These are phyloP conservation scores for Ruditapes philippinarum DNA, from an alignment of 1,140 invertebrate species.

Conservation along the genomic window DNA sequence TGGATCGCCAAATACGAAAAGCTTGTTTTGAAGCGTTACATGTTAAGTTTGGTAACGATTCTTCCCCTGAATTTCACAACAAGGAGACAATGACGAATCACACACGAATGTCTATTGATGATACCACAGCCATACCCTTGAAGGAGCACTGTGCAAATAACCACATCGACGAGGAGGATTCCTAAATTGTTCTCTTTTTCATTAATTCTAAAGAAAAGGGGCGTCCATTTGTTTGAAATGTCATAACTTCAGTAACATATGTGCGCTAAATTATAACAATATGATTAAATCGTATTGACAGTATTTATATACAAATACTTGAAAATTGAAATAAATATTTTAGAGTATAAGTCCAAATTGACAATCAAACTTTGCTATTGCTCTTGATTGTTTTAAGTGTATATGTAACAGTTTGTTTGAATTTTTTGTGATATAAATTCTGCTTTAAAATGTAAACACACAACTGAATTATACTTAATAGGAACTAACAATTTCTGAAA, in stretches of 20 bases:
- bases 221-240: conserved; percentile 14
- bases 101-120: conserved; percentile 46
- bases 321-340: too few relatives aligned
- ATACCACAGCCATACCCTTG: conserved; percentile 25
- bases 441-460: too few relatives aligned
- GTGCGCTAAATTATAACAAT: too few relatives aligned
- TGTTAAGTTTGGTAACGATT: conserved; percentile 46
- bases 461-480: too few relatives aligned
- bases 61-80: conserved; percentile 49
- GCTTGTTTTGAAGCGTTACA: conserved; percentile 80
- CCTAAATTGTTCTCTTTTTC: background rate
- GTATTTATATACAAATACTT: too few relatives aligned
- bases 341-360: too few relatives aligned
- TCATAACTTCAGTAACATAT: background rate
- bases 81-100: conserved; percentile 61
- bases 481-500: too few relatives aligned
- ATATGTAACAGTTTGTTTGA: too few relatives aligned
- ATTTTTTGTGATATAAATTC: too few relatives aligned
- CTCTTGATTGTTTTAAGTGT: too few relatives aligned
- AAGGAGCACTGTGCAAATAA: background rate
- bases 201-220: background rate
- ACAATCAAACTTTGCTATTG: too few relatives aligned
- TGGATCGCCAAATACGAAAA: conserved; percentile 84
- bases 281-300: too few relatives aligned
- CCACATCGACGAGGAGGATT: background rate